These are phyloP conservation scores for Antedon mediterranea DNA, from an alignment of 53 echinoderm and acorn worm species.

Conservation along the genomic window DNA sequence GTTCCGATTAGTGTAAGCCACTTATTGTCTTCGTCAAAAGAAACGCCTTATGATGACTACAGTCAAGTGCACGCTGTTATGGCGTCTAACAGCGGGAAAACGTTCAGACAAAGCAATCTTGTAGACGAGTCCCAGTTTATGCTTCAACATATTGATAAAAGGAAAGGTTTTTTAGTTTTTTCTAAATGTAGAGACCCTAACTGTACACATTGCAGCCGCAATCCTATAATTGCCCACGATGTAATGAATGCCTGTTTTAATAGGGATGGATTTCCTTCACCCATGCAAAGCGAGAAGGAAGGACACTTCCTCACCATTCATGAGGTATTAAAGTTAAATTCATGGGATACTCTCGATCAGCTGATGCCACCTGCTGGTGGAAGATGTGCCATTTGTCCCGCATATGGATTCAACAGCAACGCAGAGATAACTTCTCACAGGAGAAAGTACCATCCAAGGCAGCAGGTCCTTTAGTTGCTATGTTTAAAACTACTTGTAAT, in stretches of 20 bases:
- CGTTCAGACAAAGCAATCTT: not conserved
- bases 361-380: too few species aligned
- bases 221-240: not conserved
- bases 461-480: too few species aligned
- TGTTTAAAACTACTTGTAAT: too few species aligned
- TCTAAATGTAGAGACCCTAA: constrained; percentile 14
- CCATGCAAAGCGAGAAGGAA: not conserved
- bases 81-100: not conserved
- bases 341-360: too few species aligned
- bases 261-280: not conserved
- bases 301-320: not conserved
- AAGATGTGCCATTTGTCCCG: too few species aligned
- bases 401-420: too few species aligned
- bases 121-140: constrained; percentile 14
- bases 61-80: not conserved
- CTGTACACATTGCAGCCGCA: not conserved
- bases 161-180: constrained; percentile 13
- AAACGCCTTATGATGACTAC: not conserved
- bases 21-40: constrained; percentile 6
- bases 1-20: not conserved
- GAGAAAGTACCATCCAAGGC: too few species aligned
- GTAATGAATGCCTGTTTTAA: not conserved
- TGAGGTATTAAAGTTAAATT: not conserved
- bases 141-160: constrained; percentile 12
- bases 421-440: too few species aligned